Conservation (phyloP, 2,797 vertebrate species). For the Sardinella longiceps region DNA sequence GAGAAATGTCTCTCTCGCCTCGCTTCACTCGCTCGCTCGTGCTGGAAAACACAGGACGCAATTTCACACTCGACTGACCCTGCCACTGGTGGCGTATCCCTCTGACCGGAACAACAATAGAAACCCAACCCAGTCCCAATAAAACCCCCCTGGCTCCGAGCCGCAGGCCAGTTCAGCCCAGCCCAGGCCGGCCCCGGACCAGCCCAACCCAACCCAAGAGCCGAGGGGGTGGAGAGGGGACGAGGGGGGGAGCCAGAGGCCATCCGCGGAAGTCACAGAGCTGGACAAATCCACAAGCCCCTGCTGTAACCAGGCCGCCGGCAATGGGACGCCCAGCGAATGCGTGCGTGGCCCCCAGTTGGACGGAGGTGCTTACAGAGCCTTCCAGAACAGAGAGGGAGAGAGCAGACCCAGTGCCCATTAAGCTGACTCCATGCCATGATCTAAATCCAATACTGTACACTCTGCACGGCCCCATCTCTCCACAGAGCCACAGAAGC, state of each 20-base stretch:
- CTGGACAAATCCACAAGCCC: slow-evolving; percentile 9
- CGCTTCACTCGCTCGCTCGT: not conserved
- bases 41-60: not conserved
- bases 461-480: not conserved
- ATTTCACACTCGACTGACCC: slow-evolving; percentile 16
- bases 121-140: slow-evolving; percentile 10
- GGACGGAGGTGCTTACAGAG: too few species aligned
- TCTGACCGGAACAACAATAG: slow-evolving; percentile 24
- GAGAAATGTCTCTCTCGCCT: not conserved
- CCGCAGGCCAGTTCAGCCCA: not conserved
- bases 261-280: not conserved
- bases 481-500: not conserved
- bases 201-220: too few species aligned
- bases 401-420: slow-evolving; percentile 5
- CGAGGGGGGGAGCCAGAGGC: too few species aligned
- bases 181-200: not conserved
- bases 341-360: too few species aligned
- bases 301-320: not conserved
- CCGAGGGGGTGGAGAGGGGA: too few species aligned
- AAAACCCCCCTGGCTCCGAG: not conserved
- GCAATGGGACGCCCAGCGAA: not conserved
- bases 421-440: not conserved
- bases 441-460: not conserved
- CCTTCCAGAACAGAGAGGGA: not conserved
- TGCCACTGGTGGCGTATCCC: slow-evolving; percentile 21